Evolutionary conservation across 2,113 vertebrate genomes (phyloP).

Genomic region (Podarcis raffonei): DNA sequence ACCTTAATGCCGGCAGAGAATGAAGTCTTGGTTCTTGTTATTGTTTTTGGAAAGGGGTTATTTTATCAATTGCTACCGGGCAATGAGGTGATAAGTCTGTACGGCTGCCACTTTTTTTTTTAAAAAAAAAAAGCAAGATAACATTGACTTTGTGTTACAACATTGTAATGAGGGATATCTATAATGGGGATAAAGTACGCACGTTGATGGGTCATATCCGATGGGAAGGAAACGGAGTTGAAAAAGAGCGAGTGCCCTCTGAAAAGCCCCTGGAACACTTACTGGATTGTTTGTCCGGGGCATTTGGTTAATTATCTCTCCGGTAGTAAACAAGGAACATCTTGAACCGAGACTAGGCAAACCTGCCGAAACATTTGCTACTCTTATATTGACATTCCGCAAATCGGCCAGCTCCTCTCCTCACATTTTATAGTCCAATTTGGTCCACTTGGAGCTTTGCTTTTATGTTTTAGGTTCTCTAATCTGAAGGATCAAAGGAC

Average conservation of each 20-base stretch:
- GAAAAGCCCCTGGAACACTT: background rate
- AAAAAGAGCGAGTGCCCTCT: background rate
- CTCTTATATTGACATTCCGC: constrained; percentile 65
- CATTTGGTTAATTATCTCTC: constrained; percentile 61
- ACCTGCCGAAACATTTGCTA: constrained; percentile 72
- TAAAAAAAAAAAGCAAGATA: fast-evolving
- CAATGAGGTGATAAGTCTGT: fast-evolving
- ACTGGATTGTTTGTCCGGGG: constrained; percentile 57
- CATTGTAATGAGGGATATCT: fast-evolving
- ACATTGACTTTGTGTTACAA: background rate
- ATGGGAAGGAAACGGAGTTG: background rate
- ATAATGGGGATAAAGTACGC: fast-evolving
- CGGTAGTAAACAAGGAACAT: constrained; percentile 43
- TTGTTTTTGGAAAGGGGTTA: too few relatives aligned
- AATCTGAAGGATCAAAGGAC: constrained; percentile 71
- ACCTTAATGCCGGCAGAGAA: background rate
- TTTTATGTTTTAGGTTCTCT: constrained; percentile 64
- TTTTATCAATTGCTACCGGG: fast-evolving
- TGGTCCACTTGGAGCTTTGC: constrained; percentile 64
- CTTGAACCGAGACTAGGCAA: constrained; percentile 58
- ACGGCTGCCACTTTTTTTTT: fast-evolving
- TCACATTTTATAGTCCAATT: constrained; percentile 67
- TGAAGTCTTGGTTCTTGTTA: fast-evolving
- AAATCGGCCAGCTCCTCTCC: constrained; percentile 48
- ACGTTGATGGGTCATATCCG: fast-evolving